A percentile compares a stretch with the other conserved stretches of the same genome.
phyloP scores from a whole-genome alignment of 2,888 invertebrate genomes.

The Ormyrus thymus region DNA sequence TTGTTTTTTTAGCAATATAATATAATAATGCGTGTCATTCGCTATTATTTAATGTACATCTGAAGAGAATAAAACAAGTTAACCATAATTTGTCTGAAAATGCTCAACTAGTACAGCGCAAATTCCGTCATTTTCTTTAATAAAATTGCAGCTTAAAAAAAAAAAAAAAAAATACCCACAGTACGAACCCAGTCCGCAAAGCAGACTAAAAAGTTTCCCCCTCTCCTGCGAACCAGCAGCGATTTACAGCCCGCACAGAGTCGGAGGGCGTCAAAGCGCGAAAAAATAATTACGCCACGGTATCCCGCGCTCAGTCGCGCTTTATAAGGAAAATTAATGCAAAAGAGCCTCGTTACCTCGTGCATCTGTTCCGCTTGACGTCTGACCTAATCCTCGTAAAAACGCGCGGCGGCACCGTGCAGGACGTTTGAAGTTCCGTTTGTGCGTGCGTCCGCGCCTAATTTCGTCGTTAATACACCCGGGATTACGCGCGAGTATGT shows the following conservation, averaged over 20 bases:
- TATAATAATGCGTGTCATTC: no score
- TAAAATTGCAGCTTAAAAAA: no score
- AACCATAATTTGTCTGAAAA: no score
- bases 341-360: neutral
- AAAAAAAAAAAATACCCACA: neutral
- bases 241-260: no score
- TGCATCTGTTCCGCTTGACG: no score
- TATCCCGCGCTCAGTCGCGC: neutral
- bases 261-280: constrained; percentile 6
- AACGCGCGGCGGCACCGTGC: neutral
- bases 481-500: no score
- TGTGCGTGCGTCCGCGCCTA: neutral
- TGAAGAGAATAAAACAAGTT: no score
- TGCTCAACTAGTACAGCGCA: no score
- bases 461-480: no score
- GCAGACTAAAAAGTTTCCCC: neutral
- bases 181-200: neutral
- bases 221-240: neutral
- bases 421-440: neutral
- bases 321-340: constrained; percentile 23
- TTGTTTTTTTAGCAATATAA: no score
- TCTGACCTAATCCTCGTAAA: constrained; percentile 3
- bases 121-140: no score
- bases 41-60: no score
- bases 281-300: constrained; percentile 30